Conservation (phyloP, 92 coral and sea anemone genomes). For the Phenganax subtilis region DNA sequence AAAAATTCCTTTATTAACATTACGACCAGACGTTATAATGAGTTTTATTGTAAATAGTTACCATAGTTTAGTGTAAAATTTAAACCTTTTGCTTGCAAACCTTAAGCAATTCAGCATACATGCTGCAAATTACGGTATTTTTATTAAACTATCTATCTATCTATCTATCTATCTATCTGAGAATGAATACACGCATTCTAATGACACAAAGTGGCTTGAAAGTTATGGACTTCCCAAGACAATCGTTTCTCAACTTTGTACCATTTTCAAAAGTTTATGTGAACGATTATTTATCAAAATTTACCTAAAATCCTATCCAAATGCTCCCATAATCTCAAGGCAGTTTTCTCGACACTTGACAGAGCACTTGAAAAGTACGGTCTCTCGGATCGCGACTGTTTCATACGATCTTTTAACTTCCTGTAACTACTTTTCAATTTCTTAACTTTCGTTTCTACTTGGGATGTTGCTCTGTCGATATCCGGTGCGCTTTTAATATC, state of each 20-base stretch:
- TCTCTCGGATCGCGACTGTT: slow-evolving; percentile 11
- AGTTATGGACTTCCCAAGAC: slow-evolving; percentile 52
- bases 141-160: too few relatives aligned
- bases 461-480: slow-evolving; percentile 31
- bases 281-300: background rate
- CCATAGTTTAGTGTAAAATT: too few relatives aligned
- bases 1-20: too few relatives aligned
- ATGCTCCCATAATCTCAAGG: background rate
- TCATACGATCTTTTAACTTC: slow-evolving; percentile 19
- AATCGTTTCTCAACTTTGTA: slow-evolving; percentile 38
- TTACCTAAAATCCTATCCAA: slow-evolving; percentile 35
- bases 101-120: too few relatives aligned
- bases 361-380: slow-evolving; percentile 8
- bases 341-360: slow-evolving; percentile 44
- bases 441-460: slow-evolving; percentile 38
- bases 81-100: too few relatives aligned
- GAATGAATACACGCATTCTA: slow-evolving; percentile 51
- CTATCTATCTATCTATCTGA: too few relatives aligned
- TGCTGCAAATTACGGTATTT: too few relatives aligned
- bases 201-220: slow-evolving; percentile 58
- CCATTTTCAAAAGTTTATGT: slow-evolving; percentile 39
- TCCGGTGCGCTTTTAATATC: slow-evolving; percentile 11
- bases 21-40: too few relatives aligned
- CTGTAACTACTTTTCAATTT: slow-evolving; percentile 34
- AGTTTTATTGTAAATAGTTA: too few relatives aligned